Base-by-base conservation (phyloP, 2,888 invertebrate genomes). In the Pseudolycoriella hygida region DNA sequence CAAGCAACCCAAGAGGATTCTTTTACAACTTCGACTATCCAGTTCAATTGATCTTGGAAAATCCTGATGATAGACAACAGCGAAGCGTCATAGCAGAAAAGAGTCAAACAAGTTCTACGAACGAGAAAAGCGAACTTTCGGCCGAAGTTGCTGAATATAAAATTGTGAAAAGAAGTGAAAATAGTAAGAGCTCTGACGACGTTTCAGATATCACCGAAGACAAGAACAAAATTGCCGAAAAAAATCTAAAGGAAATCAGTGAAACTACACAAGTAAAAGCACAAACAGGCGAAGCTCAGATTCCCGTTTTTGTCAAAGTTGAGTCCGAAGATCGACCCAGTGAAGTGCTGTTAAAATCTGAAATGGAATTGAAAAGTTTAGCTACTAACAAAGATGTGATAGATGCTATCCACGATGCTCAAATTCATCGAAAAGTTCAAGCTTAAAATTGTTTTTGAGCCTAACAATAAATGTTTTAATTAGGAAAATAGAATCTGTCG, bases 21-120 rank as follows among this genome's bases (percentile, higher is more conserved):
- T 80, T 76, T 70, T 80, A 80, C 61, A 74, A 70, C 54, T 77
- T 74, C 61, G 71, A 73, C 53, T 80, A 80, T 61, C 76, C 77
- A 20, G 77, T 74, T n/a, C 75, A 34, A 4, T 12, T 34, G 34
- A 34, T 34, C 11, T 20, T 40, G 20, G 14, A 20, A 18, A 14
- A 47, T 42, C 31, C 41, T 30, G 34, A 34, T 5, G 34, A 12
- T 34, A 3, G 15, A 12, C 34, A 34, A 25, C 25, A 25, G 25
- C 25, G 25, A 25, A 25, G 25, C 25, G 25, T 25, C 8, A 6
- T 25, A 25, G 25, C 25, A 25, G 25, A 25, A 25, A 25, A 25
- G 8, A 8, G 25, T 8, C 25, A 4, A 8, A 25, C 4, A 25
- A 25, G 25, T 25, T 6, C 25, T 6, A 8, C 4, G 25, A 25